Percentiles rank a stretch among this genome's conserved stretches.
These are phyloP conservation scores for Calidris pygmaea DNA, from an alignment of 2,113 vertebrate genomes.

Conservation along the genomic window DNA sequence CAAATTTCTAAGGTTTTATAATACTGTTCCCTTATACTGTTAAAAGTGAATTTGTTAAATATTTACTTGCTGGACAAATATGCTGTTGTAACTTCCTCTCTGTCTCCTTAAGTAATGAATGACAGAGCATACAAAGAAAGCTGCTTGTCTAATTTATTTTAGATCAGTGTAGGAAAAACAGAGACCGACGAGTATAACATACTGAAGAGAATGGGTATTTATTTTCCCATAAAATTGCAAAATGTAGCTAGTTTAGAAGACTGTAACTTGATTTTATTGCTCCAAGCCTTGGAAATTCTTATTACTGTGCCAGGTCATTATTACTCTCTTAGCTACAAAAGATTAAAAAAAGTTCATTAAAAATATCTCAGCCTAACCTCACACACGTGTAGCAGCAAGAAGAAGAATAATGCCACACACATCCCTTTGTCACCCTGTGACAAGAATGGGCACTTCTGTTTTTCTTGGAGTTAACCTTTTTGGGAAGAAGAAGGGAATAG, in stretches of 20 bases:
- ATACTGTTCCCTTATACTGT: background rate
- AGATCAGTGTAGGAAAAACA: background rate
- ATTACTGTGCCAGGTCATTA: background rate
- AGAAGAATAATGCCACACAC: background rate
- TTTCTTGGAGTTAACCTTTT: background rate
- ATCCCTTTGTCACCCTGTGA: background rate
- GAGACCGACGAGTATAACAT: background rate
- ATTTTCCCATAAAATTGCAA: conserved; percentile 22
- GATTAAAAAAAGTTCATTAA: background rate
- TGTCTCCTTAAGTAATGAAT: background rate
- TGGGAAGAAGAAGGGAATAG: background rate
- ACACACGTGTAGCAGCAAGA: background rate
- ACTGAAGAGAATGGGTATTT: background rate
- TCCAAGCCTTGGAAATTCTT: conserved; percentile 10
- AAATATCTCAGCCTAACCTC: background rate
- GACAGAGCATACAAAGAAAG: background rate
- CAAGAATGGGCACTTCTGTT: background rate
- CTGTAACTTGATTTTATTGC: conserved; percentile 17
- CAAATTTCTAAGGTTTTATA: background rate
- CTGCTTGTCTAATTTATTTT: background rate
- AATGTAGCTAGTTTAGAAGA: conserved; percentile 1
- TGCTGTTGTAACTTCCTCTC: background rate
- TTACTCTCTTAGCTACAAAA: conserved; percentile 20
- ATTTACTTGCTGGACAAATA: background rate
- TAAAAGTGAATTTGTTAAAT: conserved; percentile 29